Percentiles rank a stretch among this genome's conserved stretches.
phyloP scores from a whole-genome alignment of 2,113 vertebrate species.

The Lagenorhynchus albirostris region DNA sequence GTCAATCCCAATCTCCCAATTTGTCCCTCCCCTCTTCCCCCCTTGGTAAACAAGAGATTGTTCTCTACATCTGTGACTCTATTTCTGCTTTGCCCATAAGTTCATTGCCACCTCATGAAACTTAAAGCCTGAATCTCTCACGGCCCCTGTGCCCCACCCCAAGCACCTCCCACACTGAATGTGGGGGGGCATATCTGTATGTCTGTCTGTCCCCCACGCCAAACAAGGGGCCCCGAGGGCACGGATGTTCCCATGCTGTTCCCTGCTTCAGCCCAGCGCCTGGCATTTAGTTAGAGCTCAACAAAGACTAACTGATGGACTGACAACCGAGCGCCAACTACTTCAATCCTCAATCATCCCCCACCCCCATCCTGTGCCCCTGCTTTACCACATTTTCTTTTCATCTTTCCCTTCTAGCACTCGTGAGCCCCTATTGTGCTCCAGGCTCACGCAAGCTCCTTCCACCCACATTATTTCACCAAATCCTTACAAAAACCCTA shows the following conservation, averaged over 20 bases:
- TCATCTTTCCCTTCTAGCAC: accelerated
- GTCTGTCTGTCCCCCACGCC: neutral
- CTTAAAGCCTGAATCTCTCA: neutral
- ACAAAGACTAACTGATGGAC: accelerated
- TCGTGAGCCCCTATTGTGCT: accelerated
- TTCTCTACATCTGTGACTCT: too few species aligned
- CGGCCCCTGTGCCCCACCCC: neutral
- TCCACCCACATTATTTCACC: accelerated
- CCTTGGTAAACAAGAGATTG: too few species aligned
- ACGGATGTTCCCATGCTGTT: accelerated
- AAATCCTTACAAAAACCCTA: neutral
- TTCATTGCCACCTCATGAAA: neutral
- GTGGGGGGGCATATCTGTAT: neutral
- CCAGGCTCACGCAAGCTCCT: accelerated
- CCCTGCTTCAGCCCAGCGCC: neutral
- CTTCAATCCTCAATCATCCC: accelerated
- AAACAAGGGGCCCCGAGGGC: neutral
- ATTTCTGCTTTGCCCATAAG: too few species aligned
- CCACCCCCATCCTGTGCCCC: neutral
- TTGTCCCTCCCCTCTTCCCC: too few species aligned
- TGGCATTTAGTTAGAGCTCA: neutral
- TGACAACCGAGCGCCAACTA: too few species aligned
- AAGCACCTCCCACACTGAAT: neutral
- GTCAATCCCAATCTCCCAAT: too few species aligned
- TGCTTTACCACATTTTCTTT: neutral